Percentiles rank a stretch among this genome's conserved stretches.
Evolutionary conservation across 2,113 vertebrate species (phyloP).

Genomic region (Neolamprologus sp.): DNA sequence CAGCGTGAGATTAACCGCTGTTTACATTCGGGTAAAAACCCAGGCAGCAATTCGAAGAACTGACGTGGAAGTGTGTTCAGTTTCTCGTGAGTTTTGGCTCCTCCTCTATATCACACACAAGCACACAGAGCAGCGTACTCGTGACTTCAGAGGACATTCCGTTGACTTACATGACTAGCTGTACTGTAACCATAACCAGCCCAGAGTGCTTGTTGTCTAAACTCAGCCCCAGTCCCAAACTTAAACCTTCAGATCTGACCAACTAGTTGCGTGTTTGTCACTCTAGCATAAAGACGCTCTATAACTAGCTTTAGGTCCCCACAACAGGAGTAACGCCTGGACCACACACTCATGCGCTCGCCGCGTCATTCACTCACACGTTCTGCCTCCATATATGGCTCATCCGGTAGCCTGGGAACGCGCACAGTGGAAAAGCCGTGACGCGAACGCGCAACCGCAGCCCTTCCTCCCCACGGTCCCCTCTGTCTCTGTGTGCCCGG

Average conservation of each 20-base stretch:
- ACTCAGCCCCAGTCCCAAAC: rapidly evolving
- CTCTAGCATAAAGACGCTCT: not conserved
- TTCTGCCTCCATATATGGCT: conserved; percentile 58
- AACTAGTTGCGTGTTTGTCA: not conserved
- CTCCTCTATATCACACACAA: not conserved
- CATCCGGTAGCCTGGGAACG: conserved; percentile 55
- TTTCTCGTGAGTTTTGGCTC: conserved; percentile 18
- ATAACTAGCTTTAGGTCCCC: not conserved
- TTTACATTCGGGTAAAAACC: conserved; percentile 33
- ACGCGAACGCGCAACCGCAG: conserved; percentile 47
- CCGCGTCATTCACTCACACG: conserved; percentile 21
- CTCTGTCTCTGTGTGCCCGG: not conserved
- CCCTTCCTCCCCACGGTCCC: not conserved
- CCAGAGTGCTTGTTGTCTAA: not conserved
- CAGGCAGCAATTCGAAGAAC: conserved; percentile 13
- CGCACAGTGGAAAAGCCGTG: conserved; percentile 66
- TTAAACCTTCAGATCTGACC: not conserved
- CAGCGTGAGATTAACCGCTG: not conserved
- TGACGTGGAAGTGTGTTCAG: conserved; percentile 5
- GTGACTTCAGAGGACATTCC: not conserved
- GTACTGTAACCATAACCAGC: not conserved
- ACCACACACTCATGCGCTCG: not conserved
- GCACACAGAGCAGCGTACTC: not conserved
- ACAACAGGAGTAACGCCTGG: not conserved
- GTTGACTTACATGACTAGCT: not conserved